Base-by-base conservation (phyloP, 2,888 invertebrate genomes). In the Cheilosia grossa region DNA sequence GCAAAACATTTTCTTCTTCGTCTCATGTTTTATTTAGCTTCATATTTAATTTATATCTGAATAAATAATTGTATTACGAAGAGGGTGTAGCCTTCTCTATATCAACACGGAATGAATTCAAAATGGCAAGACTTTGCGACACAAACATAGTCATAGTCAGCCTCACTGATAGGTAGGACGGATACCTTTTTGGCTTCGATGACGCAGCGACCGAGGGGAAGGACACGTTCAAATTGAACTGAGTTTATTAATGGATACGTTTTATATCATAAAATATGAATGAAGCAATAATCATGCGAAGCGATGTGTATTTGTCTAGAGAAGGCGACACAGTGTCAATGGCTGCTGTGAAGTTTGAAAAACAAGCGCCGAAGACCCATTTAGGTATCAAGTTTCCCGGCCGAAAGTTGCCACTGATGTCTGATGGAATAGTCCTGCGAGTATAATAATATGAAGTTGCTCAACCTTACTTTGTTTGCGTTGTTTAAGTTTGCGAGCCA, bases 31-130 rank as follows among this genome's bases (percentile, higher is more conserved):
- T 83, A 74, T 70, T 75, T 80, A 83, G 40, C 53, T 42, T 80
- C 79, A 80, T 83, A 79, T 80, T 70, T 83, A 83, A 83, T 83
- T 83, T 83, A 83, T 66, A 74, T 75, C 53, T 70, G 83, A 80
- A 80, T 80, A 80, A 83, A 80, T 83, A 58, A 75, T 75, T 75
- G 59, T 56, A 67, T 70, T 21, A 61, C 17, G 51, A 42, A 4
- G 21, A 42, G 61, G 30, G 59, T 51, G 2, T 2, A 27, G 33
- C 10, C 30, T 17, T 30, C 21, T 47, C 10, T 10, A 59, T 9
- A 24, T 15, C 13, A 21, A 49, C 40, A 56, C 21, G 27, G 47
- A 56, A 27, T 47, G 44, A 37, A 24, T 64, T 51, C 27, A 54
- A n/a, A 13, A 54, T 5, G 19, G 37, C 7, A 49, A 49, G 19